Evolutionary conservation across 1,140 invertebrate species (phyloP), one percentile per base, ranked within the genome.

Genomic region (Hyposmocoma kahamanoa): DNA sequence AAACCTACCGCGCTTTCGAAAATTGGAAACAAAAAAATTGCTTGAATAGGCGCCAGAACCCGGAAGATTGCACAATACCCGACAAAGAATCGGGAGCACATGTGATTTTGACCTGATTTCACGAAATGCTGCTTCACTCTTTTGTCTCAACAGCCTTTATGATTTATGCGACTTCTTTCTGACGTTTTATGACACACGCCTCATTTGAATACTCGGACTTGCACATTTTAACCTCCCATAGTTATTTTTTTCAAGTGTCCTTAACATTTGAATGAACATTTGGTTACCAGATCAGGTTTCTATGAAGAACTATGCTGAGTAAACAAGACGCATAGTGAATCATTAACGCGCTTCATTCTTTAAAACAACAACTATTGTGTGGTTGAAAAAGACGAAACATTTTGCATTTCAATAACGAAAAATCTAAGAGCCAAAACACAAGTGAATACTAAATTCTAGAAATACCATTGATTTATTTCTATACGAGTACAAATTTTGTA

Each of bases 191-290:
- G 82, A 83, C 60, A 67, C 73, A 77, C 68, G 77, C 59, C 70
- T 85, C 74, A 85, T 85, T 85, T 85, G 58, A 81, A 85, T 85
- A 81, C 63, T 54, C 63, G 51, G 59, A 73, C 77, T 78, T 82
- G 77, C 80, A 84, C 73, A 84, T 84, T 84, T 79, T 53, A 74
- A 70, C 52, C 60, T 65, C 55, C 62, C 57, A 61, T 60, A 57
- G 62, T 56, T 42, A 67, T 79, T 83, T 84, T 78, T 82, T 79
- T 51, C 49, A 53, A 73, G 67, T 72, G 62, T 67, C 62, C 59
- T 81, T 85, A 77, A 70, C 81, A 82, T 83, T 76, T 80, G 63
- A 85, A 83, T 76, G 64, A 71, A 82, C 82, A 83, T 83, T 83
- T 85, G 79, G 79, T 85, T 82, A 83, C 77, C 79, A 83, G 74